Percentiles rank a stretch among this genome's conserved stretches.
These are phyloP conservation scores for Silurus lanzhouensis DNA, from an alignment of 2,797 vertebrate genomes.

Conservation along the genomic window DNA sequence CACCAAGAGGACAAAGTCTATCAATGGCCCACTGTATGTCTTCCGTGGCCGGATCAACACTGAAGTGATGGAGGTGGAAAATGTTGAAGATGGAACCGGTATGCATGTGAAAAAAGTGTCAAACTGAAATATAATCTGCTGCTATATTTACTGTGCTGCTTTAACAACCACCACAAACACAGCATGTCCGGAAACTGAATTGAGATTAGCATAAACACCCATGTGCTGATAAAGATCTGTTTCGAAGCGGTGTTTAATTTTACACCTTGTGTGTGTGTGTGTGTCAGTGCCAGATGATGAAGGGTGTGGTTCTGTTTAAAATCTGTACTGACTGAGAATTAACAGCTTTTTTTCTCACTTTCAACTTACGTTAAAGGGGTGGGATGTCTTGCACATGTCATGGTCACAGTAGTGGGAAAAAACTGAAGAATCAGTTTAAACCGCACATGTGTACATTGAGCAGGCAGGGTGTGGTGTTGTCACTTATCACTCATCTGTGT, in stretches of 20 bases:
- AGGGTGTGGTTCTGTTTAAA: conserved; percentile 29
- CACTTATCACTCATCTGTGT: conserved; percentile 6
- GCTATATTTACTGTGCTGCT: not conserved
- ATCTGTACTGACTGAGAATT: conserved; percentile 29
- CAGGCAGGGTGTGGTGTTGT: conserved; percentile 17
- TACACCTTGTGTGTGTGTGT: conserved; percentile 27
- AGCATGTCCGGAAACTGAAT: not conserved
- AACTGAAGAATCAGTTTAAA: conserved; percentile 2
- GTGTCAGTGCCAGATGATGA: not conserved
- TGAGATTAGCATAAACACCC: not conserved
- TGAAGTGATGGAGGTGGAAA: conserved; percentile 91
- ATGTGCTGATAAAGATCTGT: conserved; percentile 27
- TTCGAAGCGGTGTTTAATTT: conserved; percentile 34
- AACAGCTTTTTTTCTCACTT: conserved; percentile 49
- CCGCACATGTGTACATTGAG: not conserved
- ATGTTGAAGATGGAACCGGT: conserved; percentile 89
- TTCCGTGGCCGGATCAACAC: conserved; percentile 90
- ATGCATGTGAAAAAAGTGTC: not conserved
- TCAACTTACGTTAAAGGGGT: conserved; percentile 40
- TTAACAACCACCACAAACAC: conserved; percentile 2
- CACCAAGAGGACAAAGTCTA: conserved; percentile 93
- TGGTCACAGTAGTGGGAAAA: not conserved
- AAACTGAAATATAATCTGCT: not conserved
- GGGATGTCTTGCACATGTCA: conserved; percentile 24
- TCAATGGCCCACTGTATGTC: conserved; percentile 92